A percentile compares a stretch with the other conserved stretches of the same genome.
These are phyloP conservation scores for Apoda limacodes DNA, from an alignment of 2,888 invertebrate genomes.

Conservation along the genomic window DNA sequence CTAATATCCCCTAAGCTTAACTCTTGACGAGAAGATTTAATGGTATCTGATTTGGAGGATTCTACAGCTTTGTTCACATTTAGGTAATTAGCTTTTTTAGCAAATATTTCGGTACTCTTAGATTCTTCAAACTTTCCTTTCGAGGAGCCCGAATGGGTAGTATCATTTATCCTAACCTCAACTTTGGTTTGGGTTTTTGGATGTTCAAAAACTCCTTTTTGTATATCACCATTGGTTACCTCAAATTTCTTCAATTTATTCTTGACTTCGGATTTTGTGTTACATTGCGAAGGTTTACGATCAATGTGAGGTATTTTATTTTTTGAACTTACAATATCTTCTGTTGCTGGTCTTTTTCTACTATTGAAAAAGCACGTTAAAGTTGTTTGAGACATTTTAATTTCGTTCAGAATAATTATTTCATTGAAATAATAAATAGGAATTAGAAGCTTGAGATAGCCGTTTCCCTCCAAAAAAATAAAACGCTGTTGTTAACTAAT, in stretches of 20 bases:
- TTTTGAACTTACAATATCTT: conserved; percentile 70
- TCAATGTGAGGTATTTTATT: conserved; percentile 58
- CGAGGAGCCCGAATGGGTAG: background rate
- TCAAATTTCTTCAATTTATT: conserved; percentile 22
- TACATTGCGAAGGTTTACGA: conserved; percentile 27
- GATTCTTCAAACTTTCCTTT: conserved; percentile 5
- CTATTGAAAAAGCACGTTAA: conserved; percentile 81
- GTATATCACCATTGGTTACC: background rate
- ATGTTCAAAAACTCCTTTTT: background rate
- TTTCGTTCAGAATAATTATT: no score
- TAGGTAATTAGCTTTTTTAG: conserved; percentile 39
- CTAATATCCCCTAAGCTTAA: conserved; percentile 78
- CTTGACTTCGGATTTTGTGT: no score
- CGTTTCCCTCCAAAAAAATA: no score
- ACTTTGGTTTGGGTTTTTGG: background rate
- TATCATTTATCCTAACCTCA: no score
- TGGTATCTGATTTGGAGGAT: conserved; percentile 38
- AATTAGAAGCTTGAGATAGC: no score
- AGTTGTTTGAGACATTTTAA: conserved; percentile 82
- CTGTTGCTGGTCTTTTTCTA: conserved; percentile 79
- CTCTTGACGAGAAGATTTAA: conserved; percentile 67
- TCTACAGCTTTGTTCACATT: conserved; percentile 31
- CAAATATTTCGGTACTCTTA: conserved; percentile 27
- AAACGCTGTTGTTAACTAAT: no score
- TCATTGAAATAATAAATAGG: no score